phyloP scores from a whole-genome alignment of 2,888 invertebrate species.

The Tenthredo distinguenda region DNA sequence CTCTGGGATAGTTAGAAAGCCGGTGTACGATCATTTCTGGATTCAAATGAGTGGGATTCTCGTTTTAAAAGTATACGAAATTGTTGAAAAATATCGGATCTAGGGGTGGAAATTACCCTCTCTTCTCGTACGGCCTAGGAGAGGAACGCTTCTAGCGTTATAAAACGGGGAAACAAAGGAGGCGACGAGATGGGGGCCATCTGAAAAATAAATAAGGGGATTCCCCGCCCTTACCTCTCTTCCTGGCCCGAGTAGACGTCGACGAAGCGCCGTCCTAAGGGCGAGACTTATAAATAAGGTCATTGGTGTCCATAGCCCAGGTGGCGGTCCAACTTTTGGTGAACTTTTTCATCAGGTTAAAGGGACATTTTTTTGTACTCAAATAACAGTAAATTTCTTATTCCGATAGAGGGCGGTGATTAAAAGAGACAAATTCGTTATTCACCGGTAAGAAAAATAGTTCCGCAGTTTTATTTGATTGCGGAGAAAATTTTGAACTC shows the following conservation, averaged over 20 bases:
- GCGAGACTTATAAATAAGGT: constrained; percentile 39
- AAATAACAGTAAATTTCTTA: neutral
- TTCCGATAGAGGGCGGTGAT: neutral
- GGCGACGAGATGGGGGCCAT: constrained; percentile 20
- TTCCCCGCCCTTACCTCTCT: neutral
- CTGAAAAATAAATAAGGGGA: constrained; percentile 46
- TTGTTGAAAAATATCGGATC: neutral
- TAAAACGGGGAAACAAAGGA: constrained; percentile 24
- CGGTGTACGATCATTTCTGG: neutral
- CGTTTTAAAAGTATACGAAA: neutral
- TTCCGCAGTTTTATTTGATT: neutral
- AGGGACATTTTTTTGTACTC: neutral
- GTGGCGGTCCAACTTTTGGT: constrained; percentile 3
- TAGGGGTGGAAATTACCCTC: neutral
- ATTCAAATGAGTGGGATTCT: neutral
- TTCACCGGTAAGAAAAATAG: neutral
- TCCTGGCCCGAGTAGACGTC: neutral
- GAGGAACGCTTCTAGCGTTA: neutral
- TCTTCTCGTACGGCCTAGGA: neutral
- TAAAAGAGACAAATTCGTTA: neutral
- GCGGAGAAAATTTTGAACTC: neutral
- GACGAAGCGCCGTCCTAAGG: neutral
- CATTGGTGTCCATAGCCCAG: constrained; percentile 30
- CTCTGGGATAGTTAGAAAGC: neutral
- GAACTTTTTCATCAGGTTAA: constrained; percentile 23